phyloP scores from a whole-genome alignment of 2,797 vertebrate genomes.

The Valencia hispanica region DNA sequence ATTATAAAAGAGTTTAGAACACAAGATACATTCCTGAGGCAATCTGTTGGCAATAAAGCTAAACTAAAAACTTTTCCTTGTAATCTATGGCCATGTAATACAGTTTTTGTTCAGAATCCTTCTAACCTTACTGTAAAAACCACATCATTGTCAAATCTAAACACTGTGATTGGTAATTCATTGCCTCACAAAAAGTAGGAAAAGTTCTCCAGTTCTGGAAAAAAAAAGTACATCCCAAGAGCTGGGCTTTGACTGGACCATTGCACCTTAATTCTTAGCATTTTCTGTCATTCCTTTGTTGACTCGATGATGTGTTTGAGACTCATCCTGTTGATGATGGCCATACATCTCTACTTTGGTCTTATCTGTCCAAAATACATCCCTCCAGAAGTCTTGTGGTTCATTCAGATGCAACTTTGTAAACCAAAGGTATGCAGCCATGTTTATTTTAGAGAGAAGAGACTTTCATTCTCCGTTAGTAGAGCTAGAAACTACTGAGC shows the following conservation, averaged over 20 bases:
- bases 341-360: background rate
- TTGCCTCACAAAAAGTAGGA: background rate
- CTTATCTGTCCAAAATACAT: background rate
- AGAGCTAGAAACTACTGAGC: too few relatives aligned
- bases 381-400: background rate
- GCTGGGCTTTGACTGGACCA: background rate
- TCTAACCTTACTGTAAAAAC: background rate
- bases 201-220: background rate
- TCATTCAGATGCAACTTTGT: background rate
- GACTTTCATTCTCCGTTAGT: too few relatives aligned
- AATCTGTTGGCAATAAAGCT: background rate
- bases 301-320: background rate
- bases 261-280: background rate
- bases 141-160: background rate
- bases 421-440: background rate
- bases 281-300: background rate
- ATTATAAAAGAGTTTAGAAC: slow-evolving; percentile 1
- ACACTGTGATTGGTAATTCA: background rate
- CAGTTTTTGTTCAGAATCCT: background rate
- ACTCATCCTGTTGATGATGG: too few relatives aligned
- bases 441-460: background rate
- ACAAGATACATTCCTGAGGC: background rate
- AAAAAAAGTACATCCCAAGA: background rate
- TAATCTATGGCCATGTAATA: background rate
- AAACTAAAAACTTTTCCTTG: background rate